phyloP scores from a whole-genome alignment of 2,888 invertebrate species.

The Oeneis ivallda region DNA sequence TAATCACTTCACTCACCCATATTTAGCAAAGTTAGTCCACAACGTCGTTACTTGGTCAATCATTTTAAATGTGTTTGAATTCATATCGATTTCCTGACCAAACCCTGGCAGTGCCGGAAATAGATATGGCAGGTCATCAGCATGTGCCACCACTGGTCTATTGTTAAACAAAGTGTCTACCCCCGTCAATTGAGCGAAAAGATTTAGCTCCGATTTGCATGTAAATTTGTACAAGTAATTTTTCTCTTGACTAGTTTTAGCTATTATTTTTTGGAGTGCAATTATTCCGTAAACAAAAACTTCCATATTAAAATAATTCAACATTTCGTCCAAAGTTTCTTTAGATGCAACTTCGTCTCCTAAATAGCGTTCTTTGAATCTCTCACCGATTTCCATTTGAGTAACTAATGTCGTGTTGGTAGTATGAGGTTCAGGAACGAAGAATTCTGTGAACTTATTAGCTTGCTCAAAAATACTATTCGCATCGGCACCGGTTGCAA shows the following conservation, averaged over 20 bases:
- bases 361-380: constrained; percentile 45
- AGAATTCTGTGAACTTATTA: constrained; percentile 42
- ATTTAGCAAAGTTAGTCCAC: constrained; percentile 64
- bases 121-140: constrained; percentile 61
- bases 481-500: constrained; percentile 44
- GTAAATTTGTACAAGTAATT: constrained; percentile 53
- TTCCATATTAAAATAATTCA: constrained; percentile 43
- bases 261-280: constrained; percentile 44
- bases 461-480: constrained; percentile 35
- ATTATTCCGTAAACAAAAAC: constrained; percentile 42
- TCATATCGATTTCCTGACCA: constrained; percentile 45
- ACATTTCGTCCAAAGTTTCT: constrained; percentile 42
- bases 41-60: constrained; percentile 52
- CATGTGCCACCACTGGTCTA: constrained; percentile 48
- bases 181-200: not conserved
- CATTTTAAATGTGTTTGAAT: constrained; percentile 50
- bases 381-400: constrained; percentile 47
- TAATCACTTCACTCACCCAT: constrained; percentile 52
- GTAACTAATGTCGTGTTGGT: constrained; percentile 38
- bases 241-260: constrained; percentile 42
- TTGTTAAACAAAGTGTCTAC: constrained; percentile 7
- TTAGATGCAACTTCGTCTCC: constrained; percentile 37
- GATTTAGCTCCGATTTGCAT: constrained; percentile 51
- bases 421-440: constrained; percentile 42
- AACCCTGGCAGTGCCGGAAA: constrained; percentile 48